Conservation (phyloP, 2,797 vertebrate species). For the Vireo griseus region DNA sequence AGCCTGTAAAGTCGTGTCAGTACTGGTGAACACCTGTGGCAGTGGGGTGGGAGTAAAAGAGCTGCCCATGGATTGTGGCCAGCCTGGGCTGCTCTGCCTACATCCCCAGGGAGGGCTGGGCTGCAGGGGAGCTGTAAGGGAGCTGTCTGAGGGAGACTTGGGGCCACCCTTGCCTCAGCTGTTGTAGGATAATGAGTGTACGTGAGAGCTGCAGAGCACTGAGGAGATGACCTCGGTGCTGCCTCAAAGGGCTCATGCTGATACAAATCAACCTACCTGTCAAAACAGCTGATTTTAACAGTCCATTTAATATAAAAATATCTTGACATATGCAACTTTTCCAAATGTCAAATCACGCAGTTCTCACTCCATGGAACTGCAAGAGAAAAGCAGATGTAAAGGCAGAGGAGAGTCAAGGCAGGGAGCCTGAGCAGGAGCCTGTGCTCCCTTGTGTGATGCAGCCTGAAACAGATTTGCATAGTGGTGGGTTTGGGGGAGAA, state of each 20-base stretch:
- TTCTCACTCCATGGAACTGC: neutral
- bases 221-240: neutral
- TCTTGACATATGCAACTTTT: neutral
- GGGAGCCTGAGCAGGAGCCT: neutral
- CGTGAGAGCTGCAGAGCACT: fast-evolving
- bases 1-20: neutral
- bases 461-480: neutral
- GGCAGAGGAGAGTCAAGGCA: neutral
- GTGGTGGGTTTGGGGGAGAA: neutral
- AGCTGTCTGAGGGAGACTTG: neutral
- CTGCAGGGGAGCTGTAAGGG: neutral
- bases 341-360: neutral
- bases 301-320: neutral
- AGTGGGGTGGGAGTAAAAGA: neutral
- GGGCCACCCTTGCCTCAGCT: neutral
- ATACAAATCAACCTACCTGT: neutral
- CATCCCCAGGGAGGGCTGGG: neutral
- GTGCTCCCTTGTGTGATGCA: neutral
- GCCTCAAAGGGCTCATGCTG: neutral
- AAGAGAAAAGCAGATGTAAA: neutral
- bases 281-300: neutral
- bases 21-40: neutral
- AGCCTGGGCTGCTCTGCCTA: neutral
- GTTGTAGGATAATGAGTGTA: neutral
- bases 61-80: fast-evolving